phyloP scores from a whole-genome alignment of 2,797 vertebrate species.

The Gymnopithys bicolor region DNA sequence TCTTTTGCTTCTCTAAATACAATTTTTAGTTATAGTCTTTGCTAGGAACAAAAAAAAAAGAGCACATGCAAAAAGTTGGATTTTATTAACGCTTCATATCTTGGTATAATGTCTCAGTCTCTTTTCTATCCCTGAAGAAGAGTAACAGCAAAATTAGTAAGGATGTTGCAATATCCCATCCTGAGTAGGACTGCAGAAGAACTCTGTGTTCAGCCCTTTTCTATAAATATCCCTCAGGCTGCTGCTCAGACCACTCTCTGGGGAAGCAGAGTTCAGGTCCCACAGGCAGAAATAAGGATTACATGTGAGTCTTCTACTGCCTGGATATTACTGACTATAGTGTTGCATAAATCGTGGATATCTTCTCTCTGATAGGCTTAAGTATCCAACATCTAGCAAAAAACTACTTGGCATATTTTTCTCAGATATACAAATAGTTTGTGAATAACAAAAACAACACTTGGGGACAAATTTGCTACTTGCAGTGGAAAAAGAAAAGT shows the following conservation, averaged over 20 bases:
- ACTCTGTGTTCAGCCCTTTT: not conserved
- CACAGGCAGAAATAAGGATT: not conserved
- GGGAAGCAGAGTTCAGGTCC: not conserved
- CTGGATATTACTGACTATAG: not conserved
- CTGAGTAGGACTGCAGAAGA: not conserved
- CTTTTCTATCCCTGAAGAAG: not conserved
- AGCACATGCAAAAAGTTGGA: not conserved
- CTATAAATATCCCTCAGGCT: not conserved
- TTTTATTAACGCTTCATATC: not conserved
- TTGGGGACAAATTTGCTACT: not conserved
- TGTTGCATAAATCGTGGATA: not conserved
- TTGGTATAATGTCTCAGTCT: not conserved
- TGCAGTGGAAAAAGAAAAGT: not conserved
- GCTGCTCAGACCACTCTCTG: not conserved
- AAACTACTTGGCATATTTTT: not conserved
- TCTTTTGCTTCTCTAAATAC: not conserved
- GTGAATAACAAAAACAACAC: not conserved
- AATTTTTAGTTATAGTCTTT: not conserved
- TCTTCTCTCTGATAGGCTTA: not conserved
- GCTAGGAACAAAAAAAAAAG: not conserved
- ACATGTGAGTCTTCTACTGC: not conserved
- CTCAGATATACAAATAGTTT: not conserved
- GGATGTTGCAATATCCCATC: not conserved
- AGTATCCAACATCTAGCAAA: not conserved
- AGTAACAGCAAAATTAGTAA: not conserved